Base-by-base conservation (phyloP, 2,888 invertebrate species). In the Epicampocera succincta region DNA sequence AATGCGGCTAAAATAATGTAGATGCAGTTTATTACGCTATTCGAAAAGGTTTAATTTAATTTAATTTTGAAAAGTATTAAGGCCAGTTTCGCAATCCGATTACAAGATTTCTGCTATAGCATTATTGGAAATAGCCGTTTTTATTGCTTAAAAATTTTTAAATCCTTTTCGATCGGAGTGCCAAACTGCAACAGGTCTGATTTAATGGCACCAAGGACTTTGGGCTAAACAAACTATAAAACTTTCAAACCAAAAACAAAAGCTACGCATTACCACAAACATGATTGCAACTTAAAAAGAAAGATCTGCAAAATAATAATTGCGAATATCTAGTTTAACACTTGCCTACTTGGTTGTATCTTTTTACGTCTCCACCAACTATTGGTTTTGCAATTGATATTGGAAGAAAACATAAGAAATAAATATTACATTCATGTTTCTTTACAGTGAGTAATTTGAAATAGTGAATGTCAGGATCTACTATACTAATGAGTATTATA, bases 1-100 rank as follows among this genome's bases (percentile, higher is more conserved):
- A 87, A 98, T 95, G 88, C 96, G 95, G 87, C 98, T 98, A 93
- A 84, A 92, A 92, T 60, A 13, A 17, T n/a, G n/a, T n/a, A n/a
- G n/a, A n/a, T n/a, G n/a, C n/a, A n/a, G n/a, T n/a, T n/a, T n/a
- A n/a, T n/a, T n/a, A n/a, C n/a, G n/a, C n/a, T n/a, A n/a, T 50
- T 12, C 1, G 3, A 46, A 38, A 19, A 52, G 29, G 19, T 15
- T 44, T 19, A 50, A 33, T n/a, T 17, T 40, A n/a, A 33, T 13
- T 5, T 44, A 4, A 13, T 44, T n/a, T 44, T 33, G 5, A 5
- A 5, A 33, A 33, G n/a, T 33, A 33, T 33, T 33, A 33, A 2
- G 25, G 25, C 25, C 25, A 3, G 25, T 8, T 9, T 6, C 33
- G 8, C 33, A 33, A 33, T 33, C 33, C 33, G 8, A 33, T 6